These are phyloP conservation scores for Penaeus indicus DNA, from an alignment of 1,140 invertebrate genomes.

Conservation along the genomic window DNA sequence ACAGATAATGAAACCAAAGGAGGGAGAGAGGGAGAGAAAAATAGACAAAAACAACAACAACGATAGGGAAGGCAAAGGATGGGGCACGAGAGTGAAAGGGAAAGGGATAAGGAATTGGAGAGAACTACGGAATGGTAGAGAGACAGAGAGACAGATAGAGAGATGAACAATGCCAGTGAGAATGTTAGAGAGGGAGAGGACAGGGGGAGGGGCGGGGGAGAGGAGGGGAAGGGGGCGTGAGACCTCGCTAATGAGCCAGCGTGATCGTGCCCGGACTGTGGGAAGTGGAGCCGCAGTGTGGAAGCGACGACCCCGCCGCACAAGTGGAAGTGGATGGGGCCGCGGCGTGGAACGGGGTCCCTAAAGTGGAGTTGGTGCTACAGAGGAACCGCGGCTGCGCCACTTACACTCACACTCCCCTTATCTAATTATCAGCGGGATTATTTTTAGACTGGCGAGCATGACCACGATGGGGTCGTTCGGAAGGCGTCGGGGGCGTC, in stretches of 20 bases:
- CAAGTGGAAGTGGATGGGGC: too few species aligned
- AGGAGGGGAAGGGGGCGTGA: neutral
- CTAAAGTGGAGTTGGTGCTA: too few species aligned
- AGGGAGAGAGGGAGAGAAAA: neutral
- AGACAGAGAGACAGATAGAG: neutral
- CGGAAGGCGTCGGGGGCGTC: neutral
- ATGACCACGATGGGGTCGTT: constrained; percentile 16
- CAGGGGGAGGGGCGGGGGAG: neutral
- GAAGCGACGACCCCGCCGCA: too few species aligned
- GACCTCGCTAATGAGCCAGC: neutral
- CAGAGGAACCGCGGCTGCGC: too few species aligned
- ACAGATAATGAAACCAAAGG: neutral
- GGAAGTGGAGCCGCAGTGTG: too few species aligned
- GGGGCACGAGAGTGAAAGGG: neutral
- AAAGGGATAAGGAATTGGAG: neutral
- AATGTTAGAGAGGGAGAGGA: neutral
- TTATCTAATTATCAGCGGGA: neutral
- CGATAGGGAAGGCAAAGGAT: neutral
- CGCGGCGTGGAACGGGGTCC: too few species aligned
- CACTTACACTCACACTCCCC: too few species aligned
- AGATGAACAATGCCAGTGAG: neutral
- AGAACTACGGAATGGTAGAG: neutral
- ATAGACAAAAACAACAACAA: neutral
- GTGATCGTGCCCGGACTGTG: too few species aligned
- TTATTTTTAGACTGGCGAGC: neutral